Conservation (phyloP, 2,888 invertebrate genomes). For the Gari tellinella region DNA sequence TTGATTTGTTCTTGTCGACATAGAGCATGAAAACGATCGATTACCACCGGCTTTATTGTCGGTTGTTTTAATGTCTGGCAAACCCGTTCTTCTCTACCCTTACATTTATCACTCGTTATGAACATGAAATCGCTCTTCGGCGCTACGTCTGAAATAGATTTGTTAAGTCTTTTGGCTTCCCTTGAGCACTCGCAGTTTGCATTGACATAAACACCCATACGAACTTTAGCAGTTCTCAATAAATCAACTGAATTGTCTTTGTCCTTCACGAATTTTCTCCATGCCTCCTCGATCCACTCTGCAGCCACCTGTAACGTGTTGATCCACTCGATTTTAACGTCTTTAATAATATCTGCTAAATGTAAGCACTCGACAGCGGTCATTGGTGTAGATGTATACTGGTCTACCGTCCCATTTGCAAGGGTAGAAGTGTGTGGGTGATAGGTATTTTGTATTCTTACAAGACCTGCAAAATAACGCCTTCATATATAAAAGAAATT, state of each 20-base stretch:
- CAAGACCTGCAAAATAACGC: background rate
- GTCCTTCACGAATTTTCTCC: background rate
- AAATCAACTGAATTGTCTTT: background rate
- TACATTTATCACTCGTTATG: too few relatives aligned
- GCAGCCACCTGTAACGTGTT: background rate
- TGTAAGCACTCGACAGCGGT: constrained; percentile 1
- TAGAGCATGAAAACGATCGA: constrained; percentile 2
- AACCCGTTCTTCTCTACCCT: too few relatives aligned
- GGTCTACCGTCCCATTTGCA: background rate
- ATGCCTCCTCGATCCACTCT: background rate
- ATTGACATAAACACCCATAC: too few relatives aligned
- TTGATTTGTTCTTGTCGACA: constrained; percentile 5
- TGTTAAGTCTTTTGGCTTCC: too few relatives aligned
- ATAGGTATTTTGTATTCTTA: constrained; percentile 6
- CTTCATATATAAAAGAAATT: too few relatives aligned
- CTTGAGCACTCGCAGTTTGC: too few relatives aligned
- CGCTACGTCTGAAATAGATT: too few relatives aligned
- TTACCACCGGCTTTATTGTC: too few relatives aligned
- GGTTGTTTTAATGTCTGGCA: too few relatives aligned
- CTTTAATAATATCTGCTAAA: background rate
- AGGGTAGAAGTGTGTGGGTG: background rate
- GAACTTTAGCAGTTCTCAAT: too few relatives aligned
- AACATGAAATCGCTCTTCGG: too few relatives aligned
- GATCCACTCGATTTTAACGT: background rate
- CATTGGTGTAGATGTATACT: background rate